Percentiles rank a stretch among this genome's conserved stretches.
Conservation (phyloP, 2,797 vertebrate species). For the Distichodus sexfasciatus region DNA sequence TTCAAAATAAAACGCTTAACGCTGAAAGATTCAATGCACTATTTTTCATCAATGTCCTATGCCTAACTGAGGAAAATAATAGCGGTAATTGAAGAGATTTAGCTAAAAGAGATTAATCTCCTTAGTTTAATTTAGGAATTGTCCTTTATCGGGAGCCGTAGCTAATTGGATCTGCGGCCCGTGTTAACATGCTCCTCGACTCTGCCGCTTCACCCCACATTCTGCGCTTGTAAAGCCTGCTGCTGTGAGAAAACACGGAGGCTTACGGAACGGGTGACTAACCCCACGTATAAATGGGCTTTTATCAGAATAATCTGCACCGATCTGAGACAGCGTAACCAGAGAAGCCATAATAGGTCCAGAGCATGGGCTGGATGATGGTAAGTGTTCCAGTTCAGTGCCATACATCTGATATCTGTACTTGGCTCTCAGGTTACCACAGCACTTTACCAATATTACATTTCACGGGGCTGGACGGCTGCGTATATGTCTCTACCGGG, state of each 20-base stretch:
- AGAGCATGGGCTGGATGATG: conserved; percentile 64
- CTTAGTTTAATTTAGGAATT: conserved; percentile 55
- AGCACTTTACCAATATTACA: conserved; percentile 72
- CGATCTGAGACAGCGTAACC: conserved; percentile 65
- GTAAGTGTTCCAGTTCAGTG: conserved; percentile 65
- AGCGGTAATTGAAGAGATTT: conserved; percentile 21
- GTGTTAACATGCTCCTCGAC: conserved; percentile 34
- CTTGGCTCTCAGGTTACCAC: conserved; percentile 70
- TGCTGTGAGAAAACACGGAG: conserved; percentile 29
- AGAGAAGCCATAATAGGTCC: conserved; percentile 69
- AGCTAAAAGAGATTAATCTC: conserved; percentile 22
- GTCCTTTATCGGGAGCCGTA: conserved; percentile 48
- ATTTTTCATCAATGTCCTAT: conserved; percentile 13
- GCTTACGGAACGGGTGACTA: conserved; percentile 36
- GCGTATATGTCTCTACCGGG: conserved; percentile 53
- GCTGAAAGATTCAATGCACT: too few species aligned
- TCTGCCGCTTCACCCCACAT: conserved; percentile 8
- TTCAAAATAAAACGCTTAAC: too few species aligned
- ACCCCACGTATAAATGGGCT: conserved; percentile 59
- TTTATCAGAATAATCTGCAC: conserved; percentile 67
- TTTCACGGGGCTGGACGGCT: conserved; percentile 61
- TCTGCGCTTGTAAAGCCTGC: conserved; percentile 31
- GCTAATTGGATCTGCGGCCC: conserved; percentile 41
- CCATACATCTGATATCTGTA: conserved; percentile 72
- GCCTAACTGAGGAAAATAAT: conserved; percentile 11